Percentiles rank a stretch among this genome's conserved stretches.
Evolutionary conservation across 2,888 invertebrate species (phyloP).

Genomic region (Euplagia quadripunctaria): DNA sequence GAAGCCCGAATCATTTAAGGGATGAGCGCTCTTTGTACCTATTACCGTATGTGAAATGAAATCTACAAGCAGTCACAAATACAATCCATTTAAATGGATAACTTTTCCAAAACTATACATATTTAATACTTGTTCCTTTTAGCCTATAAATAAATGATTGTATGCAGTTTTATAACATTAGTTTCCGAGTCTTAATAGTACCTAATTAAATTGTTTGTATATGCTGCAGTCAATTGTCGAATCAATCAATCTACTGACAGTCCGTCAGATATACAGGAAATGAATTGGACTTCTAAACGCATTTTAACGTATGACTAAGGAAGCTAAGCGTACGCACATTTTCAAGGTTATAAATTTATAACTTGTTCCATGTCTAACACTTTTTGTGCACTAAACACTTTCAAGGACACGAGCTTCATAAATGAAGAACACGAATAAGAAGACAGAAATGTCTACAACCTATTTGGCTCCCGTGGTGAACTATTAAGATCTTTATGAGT

Average conservation of each 20-base stretch:
- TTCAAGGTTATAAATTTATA: neutral
- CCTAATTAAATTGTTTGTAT: neutral
- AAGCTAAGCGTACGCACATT: conserved; percentile 2
- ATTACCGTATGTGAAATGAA: neutral
- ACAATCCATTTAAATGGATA: no score
- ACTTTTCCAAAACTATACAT: no score
- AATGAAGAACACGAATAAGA: neutral
- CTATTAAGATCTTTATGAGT: neutral
- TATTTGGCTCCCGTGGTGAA: neutral
- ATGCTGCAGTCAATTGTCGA: conserved; percentile 5
- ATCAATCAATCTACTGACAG: conserved; percentile 17
- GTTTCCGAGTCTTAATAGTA: neutral
- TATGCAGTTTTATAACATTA: neutral
- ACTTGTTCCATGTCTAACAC: neutral
- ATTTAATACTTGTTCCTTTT: no score
- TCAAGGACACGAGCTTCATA: neutral
- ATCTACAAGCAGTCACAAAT: neutral
- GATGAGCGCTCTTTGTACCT: no score
- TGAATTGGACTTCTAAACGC: conserved; percentile 16
- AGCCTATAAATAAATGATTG: no score
- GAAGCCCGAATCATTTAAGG: no score
- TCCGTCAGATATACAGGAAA: conserved; percentile 18
- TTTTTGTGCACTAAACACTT: neutral
- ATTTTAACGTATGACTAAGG: conserved; percentile 13
- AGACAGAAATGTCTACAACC: neutral